phyloP scores from a whole-genome alignment of 2,888 invertebrate species.

The Campopleginae sp. region DNA sequence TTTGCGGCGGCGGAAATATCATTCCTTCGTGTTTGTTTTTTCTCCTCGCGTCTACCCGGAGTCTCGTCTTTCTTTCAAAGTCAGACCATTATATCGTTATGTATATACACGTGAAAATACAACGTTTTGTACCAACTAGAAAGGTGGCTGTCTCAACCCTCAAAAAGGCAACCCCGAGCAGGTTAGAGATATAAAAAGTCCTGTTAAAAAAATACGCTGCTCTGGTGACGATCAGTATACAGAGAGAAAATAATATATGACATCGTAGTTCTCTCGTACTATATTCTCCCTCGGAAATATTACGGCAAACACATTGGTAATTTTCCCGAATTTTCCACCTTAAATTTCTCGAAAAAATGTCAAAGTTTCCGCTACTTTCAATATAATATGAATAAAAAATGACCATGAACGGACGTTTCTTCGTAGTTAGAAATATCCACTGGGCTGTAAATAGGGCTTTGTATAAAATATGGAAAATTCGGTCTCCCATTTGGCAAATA shows the following conservation, averaged over 20 bases:
- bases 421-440: neutral
- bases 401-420: neutral
- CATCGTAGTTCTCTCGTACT: no score
- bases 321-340: no score
- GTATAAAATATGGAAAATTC: neutral
- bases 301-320: no score
- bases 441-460: neutral
- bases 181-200: no score
- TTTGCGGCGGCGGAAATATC: conserved; percentile 21
- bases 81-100: neutral
- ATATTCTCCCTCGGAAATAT: no score
- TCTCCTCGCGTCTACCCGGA: neutral
- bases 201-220: no score
- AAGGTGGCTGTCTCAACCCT: neutral
- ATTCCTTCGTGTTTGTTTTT: neutral
- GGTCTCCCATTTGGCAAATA: neutral
- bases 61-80: conserved; percentile 25
- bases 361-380: no score
- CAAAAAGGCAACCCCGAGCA: neutral
- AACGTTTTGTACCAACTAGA: neutral
- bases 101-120: conserved; percentile 1
- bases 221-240: no score
- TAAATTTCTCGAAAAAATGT: no score
- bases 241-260: no score
- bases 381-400: no score